phyloP scores from a whole-genome alignment of 1,140 invertebrate species.

The Xylocopa sonorina region DNA sequence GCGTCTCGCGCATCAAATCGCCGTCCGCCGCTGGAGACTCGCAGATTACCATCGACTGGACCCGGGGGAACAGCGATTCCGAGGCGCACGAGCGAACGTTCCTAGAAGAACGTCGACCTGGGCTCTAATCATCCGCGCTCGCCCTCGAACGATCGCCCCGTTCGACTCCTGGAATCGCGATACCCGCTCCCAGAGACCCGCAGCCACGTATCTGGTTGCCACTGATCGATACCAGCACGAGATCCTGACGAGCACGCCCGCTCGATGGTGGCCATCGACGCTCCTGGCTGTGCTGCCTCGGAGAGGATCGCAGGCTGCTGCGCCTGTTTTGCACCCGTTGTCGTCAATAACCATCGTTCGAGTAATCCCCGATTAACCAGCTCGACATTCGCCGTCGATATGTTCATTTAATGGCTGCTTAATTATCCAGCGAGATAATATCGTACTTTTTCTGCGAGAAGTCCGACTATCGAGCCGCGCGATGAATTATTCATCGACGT shows the following conservation, averaged over 20 bases:
- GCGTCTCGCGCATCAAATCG: conserved; percentile 8
- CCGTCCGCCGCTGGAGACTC: neutral
- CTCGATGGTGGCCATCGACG: no score
- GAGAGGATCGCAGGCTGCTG: no score
- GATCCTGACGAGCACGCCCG: neutral
- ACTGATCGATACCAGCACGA: neutral
- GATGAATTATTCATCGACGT: conserved; percentile 49
- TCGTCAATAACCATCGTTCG: conserved; percentile 21
- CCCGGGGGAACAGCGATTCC: neutral
- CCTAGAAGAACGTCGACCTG: neutral
- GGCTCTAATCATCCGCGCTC: neutral
- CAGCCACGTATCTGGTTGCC: neutral
- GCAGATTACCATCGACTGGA: neutral
- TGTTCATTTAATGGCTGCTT: conserved; percentile 21
- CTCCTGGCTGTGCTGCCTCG: no score
- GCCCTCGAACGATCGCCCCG: neutral
- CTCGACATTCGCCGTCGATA: neutral
- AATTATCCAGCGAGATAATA: no score
- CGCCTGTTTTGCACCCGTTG: neutral
- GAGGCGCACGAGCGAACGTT: no score
- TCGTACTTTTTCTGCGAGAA: conserved; percentile 24
- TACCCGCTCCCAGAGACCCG: neutral
- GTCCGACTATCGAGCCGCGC: neutral
- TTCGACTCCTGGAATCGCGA: conserved; percentile 21
- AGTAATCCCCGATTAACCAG: conserved; percentile 50